Evolutionary conservation across 23 tunicate species (phyloP), one percentile per base, ranked within the genome.

Genomic region (Ascidia mentula): DNA sequence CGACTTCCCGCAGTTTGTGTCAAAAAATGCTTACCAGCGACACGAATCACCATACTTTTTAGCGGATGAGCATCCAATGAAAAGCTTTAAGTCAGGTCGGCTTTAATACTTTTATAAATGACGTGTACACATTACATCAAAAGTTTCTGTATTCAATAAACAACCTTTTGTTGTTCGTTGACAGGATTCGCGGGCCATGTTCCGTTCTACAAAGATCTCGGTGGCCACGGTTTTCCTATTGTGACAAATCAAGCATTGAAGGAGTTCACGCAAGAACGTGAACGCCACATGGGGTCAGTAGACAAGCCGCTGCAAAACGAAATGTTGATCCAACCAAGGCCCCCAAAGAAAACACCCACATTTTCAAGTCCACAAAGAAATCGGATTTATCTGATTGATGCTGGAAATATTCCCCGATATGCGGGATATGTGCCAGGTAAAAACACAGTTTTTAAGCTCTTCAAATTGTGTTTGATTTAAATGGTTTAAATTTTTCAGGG

Each of bases 131-230:
- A n/a, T n/a, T n/a, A n/a, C n/a, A n/a, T n/a, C n/a, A n/a, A n/a
- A n/a, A n/a, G n/a, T n/a, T n/a, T n/a, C n/a, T n/a, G n/a, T n/a
- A n/a, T n/a, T n/a, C n/a, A n/a, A n/a, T n/a, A n/a, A n/a, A n/a
- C n/a, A n/a, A n/a, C n/a, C n/a, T n/a, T n/a, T n/a, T n/a, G n/a
- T n/a, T 17, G 12, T 69, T 69, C 59, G 13, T 53, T 37, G 60
- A 33, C 84, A 92, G 97, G 97, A 13, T 92, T 82, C 72, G 92
- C 92, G 31, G 97, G 97, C 32, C 97, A 92, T 79, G 92, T 92
- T 31, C 97, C 97, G 13, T 91, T 87, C 61, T 92, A 87, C 86
- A 87, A 92, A 72, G 92, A 92, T 65, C 73, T 87, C 40, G 88
- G 94, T 17, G 97, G 97, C 18, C 82, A 83, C 72, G 91, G 89